phyloP scores from a whole-genome alignment of 1,140 invertebrate species.

The Drosophila nigromelanica region DNA sequence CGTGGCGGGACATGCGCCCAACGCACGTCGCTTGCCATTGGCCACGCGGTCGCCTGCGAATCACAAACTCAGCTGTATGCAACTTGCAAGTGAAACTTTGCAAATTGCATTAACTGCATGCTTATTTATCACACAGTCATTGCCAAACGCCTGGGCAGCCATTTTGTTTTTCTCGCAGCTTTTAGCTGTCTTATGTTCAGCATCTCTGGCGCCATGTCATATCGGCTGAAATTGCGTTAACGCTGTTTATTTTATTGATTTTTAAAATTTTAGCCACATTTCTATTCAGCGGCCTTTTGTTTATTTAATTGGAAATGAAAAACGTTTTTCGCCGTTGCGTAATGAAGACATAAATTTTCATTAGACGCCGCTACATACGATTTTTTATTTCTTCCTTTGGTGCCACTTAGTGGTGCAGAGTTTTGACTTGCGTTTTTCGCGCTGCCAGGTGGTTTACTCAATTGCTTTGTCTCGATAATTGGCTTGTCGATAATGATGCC shows the following conservation, averaged over 20 bases:
- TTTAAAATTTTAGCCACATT: slow-evolving; percentile 79
- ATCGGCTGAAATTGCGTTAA: slow-evolving; percentile 33
- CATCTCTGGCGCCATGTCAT: slow-evolving; percentile 58
- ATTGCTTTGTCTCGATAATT: no score
- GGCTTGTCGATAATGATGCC: slow-evolving; percentile 35
- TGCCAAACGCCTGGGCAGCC: slow-evolving; percentile 9
- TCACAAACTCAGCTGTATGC: slow-evolving; percentile 15
- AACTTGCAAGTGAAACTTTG: slow-evolving; percentile 23
- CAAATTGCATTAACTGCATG: slow-evolving; percentile 34
- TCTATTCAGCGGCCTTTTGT: slow-evolving; percentile 37
- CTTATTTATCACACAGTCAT: slow-evolving; percentile 33
- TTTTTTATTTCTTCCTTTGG: slow-evolving; percentile 50
- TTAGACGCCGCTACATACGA: slow-evolving; percentile 45
- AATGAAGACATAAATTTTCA: slow-evolving; percentile 78
- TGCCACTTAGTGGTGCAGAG: slow-evolving; percentile 35
- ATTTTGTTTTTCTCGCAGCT: slow-evolving; percentile 31
- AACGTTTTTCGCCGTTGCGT: slow-evolving; percentile 47
- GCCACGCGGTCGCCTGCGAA: slow-evolving; percentile 12
- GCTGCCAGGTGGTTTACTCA: slow-evolving; percentile 31
- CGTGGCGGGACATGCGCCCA: slow-evolving; percentile 39
- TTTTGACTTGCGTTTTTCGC: slow-evolving; percentile 18
- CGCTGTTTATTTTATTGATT: slow-evolving; percentile 80
- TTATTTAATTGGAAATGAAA: slow-evolving; percentile 59
- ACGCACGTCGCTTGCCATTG: slow-evolving; percentile 22
- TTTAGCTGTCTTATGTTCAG: slow-evolving; percentile 29